Conservation (phyloP, 2,888 invertebrate species). For the Drosophila paracracens region DNA sequence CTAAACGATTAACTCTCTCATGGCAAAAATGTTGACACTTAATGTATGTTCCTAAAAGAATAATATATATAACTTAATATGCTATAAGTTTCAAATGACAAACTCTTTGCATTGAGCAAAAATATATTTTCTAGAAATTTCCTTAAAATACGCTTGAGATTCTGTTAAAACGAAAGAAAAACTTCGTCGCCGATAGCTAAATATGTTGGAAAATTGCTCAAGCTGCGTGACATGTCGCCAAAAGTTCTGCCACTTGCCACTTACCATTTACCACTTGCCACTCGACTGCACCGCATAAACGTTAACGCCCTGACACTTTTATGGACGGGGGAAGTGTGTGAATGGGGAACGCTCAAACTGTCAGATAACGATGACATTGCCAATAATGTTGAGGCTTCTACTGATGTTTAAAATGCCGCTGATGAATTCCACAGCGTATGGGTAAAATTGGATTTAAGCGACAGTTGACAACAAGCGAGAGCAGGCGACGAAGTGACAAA, state of each 20-base stretch:
- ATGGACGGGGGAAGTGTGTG: neutral
- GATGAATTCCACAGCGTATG: conserved; percentile 52
- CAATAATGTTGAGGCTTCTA: conserved; percentile 60
- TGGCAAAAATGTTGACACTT: neutral
- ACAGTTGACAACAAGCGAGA: conserved; percentile 68
- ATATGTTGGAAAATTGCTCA: conserved; percentile 50
- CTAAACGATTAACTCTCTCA: neutral
- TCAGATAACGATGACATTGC: conserved; percentile 76
- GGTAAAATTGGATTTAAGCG: conserved; percentile 77
- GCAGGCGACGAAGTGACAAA: conserved; percentile 18
- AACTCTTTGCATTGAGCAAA: neutral
- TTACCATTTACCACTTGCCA: conserved; percentile 17
- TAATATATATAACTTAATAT: neutral
- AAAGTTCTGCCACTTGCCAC: conserved; percentile 46
- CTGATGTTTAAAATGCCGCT: conserved; percentile 65
- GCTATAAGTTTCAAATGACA: neutral
- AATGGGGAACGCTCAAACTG: conserved; percentile 49
- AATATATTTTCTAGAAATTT: conserved; percentile 4
- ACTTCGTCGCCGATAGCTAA: conserved; percentile 26
- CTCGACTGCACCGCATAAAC: conserved; percentile 24
- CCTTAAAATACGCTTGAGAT: neutral
- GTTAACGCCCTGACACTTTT: conserved; percentile 70
- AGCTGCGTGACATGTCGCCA: conserved; percentile 59
- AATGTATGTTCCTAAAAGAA: neutral
- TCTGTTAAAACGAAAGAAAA: conserved; percentile 17